Percentiles rank a stretch among this genome's conserved stretches.
phyloP scores from a whole-genome alignment of 37 sponge, comb jelly and placozoan genomes.

The Geodia barretti region DNA sequence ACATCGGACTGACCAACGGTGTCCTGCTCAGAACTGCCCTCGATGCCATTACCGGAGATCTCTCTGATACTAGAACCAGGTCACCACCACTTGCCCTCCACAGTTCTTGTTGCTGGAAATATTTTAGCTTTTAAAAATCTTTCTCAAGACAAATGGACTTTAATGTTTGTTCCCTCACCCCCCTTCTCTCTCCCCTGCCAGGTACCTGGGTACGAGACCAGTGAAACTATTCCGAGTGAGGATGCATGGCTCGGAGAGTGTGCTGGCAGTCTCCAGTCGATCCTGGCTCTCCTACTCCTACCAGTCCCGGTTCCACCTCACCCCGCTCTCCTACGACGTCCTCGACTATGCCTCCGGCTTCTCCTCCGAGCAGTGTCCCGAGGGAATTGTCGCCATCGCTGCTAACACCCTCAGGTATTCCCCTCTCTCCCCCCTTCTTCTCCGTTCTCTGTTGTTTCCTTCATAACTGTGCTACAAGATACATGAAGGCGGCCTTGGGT shows the following conservation, averaged over 20 bases:
- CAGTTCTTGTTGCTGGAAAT: neutral
- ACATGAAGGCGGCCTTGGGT: neutral
- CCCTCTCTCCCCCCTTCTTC: neutral
- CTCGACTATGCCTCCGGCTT: conserved; percentile 97
- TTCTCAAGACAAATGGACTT: no score
- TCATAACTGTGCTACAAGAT: no score
- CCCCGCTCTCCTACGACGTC: conserved; percentile 91
- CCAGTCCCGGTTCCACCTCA: conserved; percentile 95
- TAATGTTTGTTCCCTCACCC: no score
- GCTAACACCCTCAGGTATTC: conserved; percentile 84
- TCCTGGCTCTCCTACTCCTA: conserved; percentile 95
- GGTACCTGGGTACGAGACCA: conserved; percentile 94
- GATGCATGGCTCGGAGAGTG: conserved; percentile 86
- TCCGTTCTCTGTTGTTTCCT: conserved; percentile 17
- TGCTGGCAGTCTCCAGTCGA: conserved; percentile 94
- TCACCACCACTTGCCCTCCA: neutral
- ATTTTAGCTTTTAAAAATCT: no score
- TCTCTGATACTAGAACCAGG: conserved; percentile 98
- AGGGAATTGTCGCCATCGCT: conserved; percentile 97
- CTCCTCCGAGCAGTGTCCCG: conserved; percentile 98
- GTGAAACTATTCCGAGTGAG: conserved; percentile 93
- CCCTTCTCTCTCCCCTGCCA: conserved; percentile 9
- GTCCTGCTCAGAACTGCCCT: conserved; percentile 93
- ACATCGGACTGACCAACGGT: conserved; percentile 97
- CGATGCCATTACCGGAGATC: conserved; percentile 94